Conservation (phyloP, 2,113 vertebrate species). For the Gavia stellata region DNA sequence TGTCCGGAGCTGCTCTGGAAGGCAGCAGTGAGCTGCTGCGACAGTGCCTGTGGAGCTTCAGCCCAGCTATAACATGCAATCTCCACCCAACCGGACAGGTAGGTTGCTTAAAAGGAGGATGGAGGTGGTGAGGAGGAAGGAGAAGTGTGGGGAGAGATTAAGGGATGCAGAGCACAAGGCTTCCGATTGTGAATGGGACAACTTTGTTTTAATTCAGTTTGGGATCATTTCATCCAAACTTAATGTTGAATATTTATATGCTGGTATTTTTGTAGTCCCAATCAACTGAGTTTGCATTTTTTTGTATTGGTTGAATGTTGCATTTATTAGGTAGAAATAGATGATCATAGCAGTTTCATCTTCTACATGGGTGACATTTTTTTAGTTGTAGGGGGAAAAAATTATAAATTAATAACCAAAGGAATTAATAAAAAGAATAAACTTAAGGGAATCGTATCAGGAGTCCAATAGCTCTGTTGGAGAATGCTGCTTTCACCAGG, state of each 20-base stretch:
- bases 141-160: neutral
- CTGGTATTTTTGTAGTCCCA: neutral
- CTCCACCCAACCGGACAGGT: neutral
- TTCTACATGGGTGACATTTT: neutral
- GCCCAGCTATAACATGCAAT: rapidly evolving
- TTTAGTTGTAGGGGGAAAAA: rapidly evolving
- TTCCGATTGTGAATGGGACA: neutral
- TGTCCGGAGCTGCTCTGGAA: neutral
- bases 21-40: rapidly evolving
- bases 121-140: neutral
- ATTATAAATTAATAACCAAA: neutral
- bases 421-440: neutral
- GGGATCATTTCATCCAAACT: neutral
- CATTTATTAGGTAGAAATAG: neutral
- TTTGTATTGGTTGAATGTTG: neutral
- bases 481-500: neutral
- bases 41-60: neutral
- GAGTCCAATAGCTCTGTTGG: neutral
- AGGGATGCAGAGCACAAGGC: neutral
- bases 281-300: neutral
- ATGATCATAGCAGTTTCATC: neutral
- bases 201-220: rapidly evolving
- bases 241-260: neutral
- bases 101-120: neutral
- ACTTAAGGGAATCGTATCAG: neutral